Evolutionary conservation across 2,113 vertebrate species (phyloP).

Genomic region (Sceloporus tristichus): DNA sequence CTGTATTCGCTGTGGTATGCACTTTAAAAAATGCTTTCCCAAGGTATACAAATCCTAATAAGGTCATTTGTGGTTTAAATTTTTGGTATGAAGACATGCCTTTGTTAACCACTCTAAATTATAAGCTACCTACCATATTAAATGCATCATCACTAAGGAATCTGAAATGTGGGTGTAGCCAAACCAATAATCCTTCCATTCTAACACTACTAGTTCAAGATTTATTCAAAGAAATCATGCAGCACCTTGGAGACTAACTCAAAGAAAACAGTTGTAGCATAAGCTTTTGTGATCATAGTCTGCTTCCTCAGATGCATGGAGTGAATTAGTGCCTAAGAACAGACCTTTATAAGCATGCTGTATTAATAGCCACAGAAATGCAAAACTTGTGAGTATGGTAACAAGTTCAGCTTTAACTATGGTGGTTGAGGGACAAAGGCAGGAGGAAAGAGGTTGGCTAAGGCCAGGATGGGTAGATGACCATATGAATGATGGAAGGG

Average conservation of each 20-base stretch:
- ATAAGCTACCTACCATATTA: slow-evolving; percentile 49
- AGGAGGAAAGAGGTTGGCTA: too few relatives aligned
- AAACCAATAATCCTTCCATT: slow-evolving; percentile 17
- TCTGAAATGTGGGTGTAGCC: slow-evolving; percentile 46
- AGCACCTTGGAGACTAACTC: too few relatives aligned
- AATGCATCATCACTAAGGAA: slow-evolving; percentile 49
- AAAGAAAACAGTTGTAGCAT: slow-evolving; percentile 2
- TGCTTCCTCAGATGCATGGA: background rate
- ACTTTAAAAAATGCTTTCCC: slow-evolving; percentile 22
- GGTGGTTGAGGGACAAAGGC: too few relatives aligned
- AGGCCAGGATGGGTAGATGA: too few relatives aligned
- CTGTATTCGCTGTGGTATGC: background rate
- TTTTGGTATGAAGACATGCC: slow-evolving; percentile 36
- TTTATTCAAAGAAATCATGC: too few relatives aligned
- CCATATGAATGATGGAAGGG: too few relatives aligned
- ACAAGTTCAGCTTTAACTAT: too few relatives aligned
- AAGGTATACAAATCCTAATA: slow-evolving; percentile 59
- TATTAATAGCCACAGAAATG: too few relatives aligned
- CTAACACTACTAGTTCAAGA: background rate
- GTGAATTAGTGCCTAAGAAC: too few relatives aligned
- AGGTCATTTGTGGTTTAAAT: slow-evolving; percentile 52
- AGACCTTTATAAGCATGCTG: too few relatives aligned
- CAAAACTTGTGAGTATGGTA: too few relatives aligned
- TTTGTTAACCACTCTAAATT: slow-evolving; percentile 57
- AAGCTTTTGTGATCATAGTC: too few relatives aligned